Conservation (phyloP, 92 coral and sea anemone species). For the Epizoanthus illoricatus region DNA sequence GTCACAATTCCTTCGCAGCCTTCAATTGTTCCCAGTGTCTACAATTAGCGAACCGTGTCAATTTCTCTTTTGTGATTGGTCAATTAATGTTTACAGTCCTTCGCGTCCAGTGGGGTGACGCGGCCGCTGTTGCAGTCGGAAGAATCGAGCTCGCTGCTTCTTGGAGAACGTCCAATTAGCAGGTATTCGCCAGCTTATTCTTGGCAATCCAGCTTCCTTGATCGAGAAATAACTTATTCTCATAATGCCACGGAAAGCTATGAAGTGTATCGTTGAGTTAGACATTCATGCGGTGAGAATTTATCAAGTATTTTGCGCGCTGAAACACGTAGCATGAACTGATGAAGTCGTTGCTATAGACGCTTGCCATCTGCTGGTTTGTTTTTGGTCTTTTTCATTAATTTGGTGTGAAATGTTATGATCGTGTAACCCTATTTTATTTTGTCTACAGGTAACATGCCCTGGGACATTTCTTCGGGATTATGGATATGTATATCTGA, state of each 20-base stretch:
- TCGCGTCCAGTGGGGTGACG: slow-evolving; percentile 40
- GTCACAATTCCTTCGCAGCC: slow-evolving; percentile 22
- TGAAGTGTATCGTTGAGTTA: slow-evolving; percentile 96
- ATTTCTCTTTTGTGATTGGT: slow-evolving; percentile 41
- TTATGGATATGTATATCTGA: slow-evolving; percentile 93
- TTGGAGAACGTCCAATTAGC: slow-evolving; percentile 14
- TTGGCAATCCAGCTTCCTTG: slow-evolving; percentile 15
- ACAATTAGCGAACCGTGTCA: slow-evolving; percentile 5
- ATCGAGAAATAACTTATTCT: slow-evolving; percentile 8
- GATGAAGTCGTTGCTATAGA: slow-evolving; percentile 97
- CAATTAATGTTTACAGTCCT: slow-evolving; percentile 45
- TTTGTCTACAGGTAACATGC: slow-evolving; percentile 78
- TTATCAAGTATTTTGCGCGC: slow-evolving; percentile 26
- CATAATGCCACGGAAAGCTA: slow-evolving; percentile 96
- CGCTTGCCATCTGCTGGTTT: slow-evolving; percentile 59
- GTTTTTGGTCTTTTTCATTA: slow-evolving; percentile 20
- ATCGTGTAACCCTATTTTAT: slow-evolving; percentile 34
- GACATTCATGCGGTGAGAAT: slow-evolving; percentile 89
- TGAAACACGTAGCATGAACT: slow-evolving; percentile 8
- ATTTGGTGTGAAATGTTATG: slow-evolving; percentile 31
- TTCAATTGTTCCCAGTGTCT: slow-evolving; percentile 25
- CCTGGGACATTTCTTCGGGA: slow-evolving; percentile 97
- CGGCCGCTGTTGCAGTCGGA: slow-evolving; percentile 18
- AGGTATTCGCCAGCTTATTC: neutral
- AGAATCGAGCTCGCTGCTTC: neutral